Evolutionary conservation across 2,888 invertebrate genomes (phyloP).

Genomic region (Andrena dorsata): DNA sequence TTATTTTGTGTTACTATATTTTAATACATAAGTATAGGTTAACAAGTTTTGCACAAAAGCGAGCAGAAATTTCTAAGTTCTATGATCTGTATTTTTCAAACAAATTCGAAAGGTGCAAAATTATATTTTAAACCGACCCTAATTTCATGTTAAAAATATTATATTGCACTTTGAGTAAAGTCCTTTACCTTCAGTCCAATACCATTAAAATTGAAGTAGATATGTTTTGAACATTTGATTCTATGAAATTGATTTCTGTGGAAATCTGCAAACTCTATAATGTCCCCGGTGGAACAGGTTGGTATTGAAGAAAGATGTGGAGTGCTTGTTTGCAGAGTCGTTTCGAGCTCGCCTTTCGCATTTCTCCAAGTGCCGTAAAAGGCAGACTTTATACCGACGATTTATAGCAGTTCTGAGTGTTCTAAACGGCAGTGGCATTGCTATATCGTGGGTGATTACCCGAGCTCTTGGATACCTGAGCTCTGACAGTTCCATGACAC

Average conservation of each 20-base stretch:
- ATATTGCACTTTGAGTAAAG: no score
- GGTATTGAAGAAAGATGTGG: constrained; percentile 8
- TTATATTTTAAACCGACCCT: no score
- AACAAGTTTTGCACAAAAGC: no score
- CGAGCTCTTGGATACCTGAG: constrained; percentile 7
- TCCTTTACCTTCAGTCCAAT: no score
- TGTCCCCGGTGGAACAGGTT: not conserved
- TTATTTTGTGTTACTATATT: no score
- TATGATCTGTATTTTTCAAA: no score
- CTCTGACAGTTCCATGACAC: constrained; percentile 15
- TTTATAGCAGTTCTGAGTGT: constrained; percentile 45
- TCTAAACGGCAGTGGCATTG: constrained; percentile 52
- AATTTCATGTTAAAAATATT: no score
- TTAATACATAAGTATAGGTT: no score
- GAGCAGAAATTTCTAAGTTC: no score
- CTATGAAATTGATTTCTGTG: not conserved
- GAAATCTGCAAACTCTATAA: constrained; percentile 9
- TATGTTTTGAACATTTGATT: no score
- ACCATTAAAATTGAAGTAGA: no score
- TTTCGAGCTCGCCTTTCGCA: constrained; percentile 31
- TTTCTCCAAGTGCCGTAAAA: constrained; percentile 41
- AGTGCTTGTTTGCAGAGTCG: constrained; percentile 42
- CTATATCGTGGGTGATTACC: constrained; percentile 35
- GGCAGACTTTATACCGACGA: constrained; percentile 37
- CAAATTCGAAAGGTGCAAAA: no score